Base-by-base conservation (phyloP, 2,888 invertebrate species). In the Globia sparganii region DNA sequence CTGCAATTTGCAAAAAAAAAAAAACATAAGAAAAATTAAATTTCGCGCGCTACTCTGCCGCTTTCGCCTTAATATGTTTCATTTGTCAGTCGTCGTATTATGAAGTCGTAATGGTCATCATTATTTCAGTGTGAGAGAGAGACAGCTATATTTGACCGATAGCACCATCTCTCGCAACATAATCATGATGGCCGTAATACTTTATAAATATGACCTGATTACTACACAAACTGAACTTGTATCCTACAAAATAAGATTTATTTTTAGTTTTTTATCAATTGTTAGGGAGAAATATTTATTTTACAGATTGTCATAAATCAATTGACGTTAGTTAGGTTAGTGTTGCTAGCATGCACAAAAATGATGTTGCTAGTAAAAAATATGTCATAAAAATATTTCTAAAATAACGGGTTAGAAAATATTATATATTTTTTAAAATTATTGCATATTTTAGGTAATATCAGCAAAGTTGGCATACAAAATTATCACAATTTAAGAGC, bases 301-400 rank as follows among this genome's bases (percentile, higher is more conserved):
- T 1, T 43, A 15, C 0, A 43, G 4, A 43, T 43, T 11, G 6
- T 6, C 1, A 37, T 37, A 0, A 40, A 59, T 61, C 4, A 37
- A 37, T 59, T n/a, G 34, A n/a, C n/a, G 5, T 53, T 34, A 21
- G 15, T 25, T 34, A 18, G 68, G 37, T 37, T 28, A 25, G 40
- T 76, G 43, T 76, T 62, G 31, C 34, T 62, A 77, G 61, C 49
- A n/a, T 28, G 34, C 53, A 28, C 11, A 40, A 76, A 76, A 76
- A 53, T 11, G 25, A 62, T 62, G 21, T 62, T 75, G 21, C 18
- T n/a, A 53, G 5, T 31, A 31, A 73, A 43, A 72, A 21, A 21
- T 2, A 31, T 74, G 43, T 34, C 25, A 15, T 15, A 13, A 71
- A 25, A 68, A 68, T 34, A n/a, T 31, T 46, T 49, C 4, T 25